Percentiles rank a stretch among this genome's conserved stretches.
phyloP scores from a whole-genome alignment of 2,888 invertebrate genomes.

The Caenorhabditis sinica region DNA sequence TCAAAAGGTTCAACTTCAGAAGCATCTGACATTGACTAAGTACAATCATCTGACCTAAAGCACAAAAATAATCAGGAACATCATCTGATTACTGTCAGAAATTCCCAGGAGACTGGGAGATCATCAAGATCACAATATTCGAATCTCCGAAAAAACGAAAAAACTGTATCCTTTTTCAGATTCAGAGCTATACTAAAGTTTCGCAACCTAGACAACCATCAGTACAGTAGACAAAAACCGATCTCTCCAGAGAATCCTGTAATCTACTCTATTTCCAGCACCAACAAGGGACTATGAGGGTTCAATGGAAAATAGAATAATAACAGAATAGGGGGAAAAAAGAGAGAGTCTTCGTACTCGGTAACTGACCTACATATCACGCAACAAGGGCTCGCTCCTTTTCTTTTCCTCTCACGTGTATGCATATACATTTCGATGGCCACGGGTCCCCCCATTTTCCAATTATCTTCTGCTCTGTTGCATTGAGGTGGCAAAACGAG shows the following conservation, averaged over 20 bases:
- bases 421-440: conserved; percentile 58
- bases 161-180: too few species aligned
- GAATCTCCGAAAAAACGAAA: too few species aligned
- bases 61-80: too few species aligned
- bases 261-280: background rate
- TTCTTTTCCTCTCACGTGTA: conserved; percentile 19
- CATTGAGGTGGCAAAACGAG: conserved; percentile 39
- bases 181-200: too few species aligned
- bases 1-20: too few species aligned
- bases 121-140: too few species aligned
- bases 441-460: conserved; percentile 45
- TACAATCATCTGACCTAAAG: too few species aligned
- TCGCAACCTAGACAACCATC: background rate
- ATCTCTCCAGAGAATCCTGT: background rate
- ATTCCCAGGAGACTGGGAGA: too few species aligned
- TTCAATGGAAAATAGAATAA: conserved; percentile 15
- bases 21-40: too few species aligned
- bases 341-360: conserved; percentile 10
- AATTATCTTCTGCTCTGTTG: conserved; percentile 61
- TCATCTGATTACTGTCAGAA: too few species aligned
- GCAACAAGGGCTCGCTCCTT: conserved; percentile 34
- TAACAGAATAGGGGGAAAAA: background rate
- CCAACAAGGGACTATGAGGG: background rate
- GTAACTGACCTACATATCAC: conserved; percentile 47
- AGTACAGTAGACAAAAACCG: background rate